phyloP scores from a whole-genome alignment of 2,888 invertebrate species.

The Ametastegia equiseti region DNA sequence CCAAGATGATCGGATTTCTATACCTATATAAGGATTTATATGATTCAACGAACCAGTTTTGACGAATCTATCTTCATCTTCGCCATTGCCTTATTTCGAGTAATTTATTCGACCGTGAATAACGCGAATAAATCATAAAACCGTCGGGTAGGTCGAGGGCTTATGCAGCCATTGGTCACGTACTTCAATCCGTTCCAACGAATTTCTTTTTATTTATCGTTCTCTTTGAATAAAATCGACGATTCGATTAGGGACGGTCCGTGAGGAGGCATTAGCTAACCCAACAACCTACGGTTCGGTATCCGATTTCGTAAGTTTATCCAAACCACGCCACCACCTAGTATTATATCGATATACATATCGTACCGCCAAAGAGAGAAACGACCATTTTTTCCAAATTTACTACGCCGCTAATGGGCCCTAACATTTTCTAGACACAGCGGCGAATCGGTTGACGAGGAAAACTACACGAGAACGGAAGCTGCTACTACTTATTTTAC shows the following conservation, averaged over 20 bases:
- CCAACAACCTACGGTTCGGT: conserved; percentile 23
- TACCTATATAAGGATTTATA: neutral
- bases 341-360: conserved; percentile 18
- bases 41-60: neutral
- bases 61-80: conserved; percentile 6
- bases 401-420: conserved; percentile 31
- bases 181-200: conserved; percentile 42
- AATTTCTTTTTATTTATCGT: conserved; percentile 39
- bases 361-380: conserved; percentile 35
- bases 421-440: conserved; percentile 12
- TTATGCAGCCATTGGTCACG: conserved; percentile 37
- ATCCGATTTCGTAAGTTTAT: conserved; percentile 36
- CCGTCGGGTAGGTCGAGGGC: conserved; percentile 37
- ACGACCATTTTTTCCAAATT: conserved; percentile 29
- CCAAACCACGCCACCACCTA: neutral
- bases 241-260: conserved; percentile 45
- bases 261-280: conserved; percentile 43
- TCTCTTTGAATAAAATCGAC: conserved; percentile 36
- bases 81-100: neutral
- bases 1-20: neutral
- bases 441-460: conserved; percentile 31
- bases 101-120: conserved; percentile 7
- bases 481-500: conserved; percentile 38
- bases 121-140: conserved; percentile 13
- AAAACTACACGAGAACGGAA: conserved; percentile 37